Conservation (phyloP, 2,888 invertebrate species). For the Incurvaria masculella region DNA sequence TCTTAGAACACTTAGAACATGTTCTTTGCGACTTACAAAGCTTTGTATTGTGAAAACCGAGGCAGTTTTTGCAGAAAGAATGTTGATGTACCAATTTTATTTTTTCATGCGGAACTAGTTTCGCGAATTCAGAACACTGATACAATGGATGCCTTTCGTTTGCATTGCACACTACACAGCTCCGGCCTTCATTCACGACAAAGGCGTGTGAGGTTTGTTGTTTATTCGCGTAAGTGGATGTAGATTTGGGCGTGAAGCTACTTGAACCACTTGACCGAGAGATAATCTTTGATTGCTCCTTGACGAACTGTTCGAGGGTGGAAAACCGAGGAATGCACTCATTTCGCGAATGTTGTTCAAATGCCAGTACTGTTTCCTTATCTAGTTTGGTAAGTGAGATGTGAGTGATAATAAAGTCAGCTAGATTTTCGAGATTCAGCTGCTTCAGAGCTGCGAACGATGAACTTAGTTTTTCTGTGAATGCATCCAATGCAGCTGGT, state of each 20-base stretch:
- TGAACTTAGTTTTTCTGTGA: slow-evolving; percentile 1
- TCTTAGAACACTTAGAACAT: not conserved
- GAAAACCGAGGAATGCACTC: not conserved
- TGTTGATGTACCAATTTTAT: not conserved
- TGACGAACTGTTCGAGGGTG: not conserved
- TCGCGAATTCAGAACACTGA: not conserved
- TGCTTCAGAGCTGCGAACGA: slow-evolving; percentile 1
- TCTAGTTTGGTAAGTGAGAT: slow-evolving; percentile 14
- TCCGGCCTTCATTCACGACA: not conserved
- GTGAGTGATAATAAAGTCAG: slow-evolving; percentile 14
- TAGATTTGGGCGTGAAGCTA: not conserved
- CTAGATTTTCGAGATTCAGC: not conserved
- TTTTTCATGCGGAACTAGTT: not conserved
- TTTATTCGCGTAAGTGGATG: not conserved
- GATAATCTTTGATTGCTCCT: not conserved
- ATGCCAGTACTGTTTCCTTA: slow-evolving; percentile 12
- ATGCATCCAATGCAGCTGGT: not conserved
- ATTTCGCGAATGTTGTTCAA: not conserved
- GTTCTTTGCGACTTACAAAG: not conserved
- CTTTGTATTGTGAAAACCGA: not conserved
- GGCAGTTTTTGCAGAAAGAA: not conserved
- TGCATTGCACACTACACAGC: not conserved
- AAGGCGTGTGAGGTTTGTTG: not conserved
- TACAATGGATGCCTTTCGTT: not conserved
- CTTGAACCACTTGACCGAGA: not conserved